Conservation (phyloP, 2,113 vertebrate species). For the Dryoscopus gambensis region DNA sequence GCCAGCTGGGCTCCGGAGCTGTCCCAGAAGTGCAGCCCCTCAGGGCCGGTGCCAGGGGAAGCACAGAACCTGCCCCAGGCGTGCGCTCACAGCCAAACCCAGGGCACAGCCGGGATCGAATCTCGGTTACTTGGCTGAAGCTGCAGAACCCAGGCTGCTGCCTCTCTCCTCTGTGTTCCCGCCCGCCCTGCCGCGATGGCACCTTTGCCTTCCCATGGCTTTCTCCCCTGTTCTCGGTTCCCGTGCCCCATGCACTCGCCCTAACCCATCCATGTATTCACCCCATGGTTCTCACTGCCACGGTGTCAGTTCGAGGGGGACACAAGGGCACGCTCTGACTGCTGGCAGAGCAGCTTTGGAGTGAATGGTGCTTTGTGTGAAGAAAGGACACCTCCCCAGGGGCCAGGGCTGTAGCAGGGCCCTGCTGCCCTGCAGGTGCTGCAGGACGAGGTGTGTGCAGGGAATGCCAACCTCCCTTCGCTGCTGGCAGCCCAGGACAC, state of each 20-base stretch:
- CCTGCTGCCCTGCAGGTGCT: background rate
- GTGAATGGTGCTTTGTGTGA: background rate
- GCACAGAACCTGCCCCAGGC: background rate
- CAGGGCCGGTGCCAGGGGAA: background rate
- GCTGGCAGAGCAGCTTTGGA: background rate
- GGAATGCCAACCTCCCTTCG: background rate
- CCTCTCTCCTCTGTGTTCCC: background rate
- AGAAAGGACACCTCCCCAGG: background rate
- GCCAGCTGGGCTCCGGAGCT: background rate
- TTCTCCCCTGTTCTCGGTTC: background rate
- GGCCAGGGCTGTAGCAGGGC: background rate
- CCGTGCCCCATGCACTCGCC: background rate
- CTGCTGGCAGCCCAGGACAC: background rate
- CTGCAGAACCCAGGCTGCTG: background rate
- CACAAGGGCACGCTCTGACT: background rate
- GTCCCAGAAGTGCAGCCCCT: background rate
- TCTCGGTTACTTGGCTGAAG: fast-evolving
- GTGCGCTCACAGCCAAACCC: background rate
- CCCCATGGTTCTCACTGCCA: background rate
- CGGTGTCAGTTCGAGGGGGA: background rate
- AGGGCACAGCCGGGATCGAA: background rate
- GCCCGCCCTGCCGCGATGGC: background rate
- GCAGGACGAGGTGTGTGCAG: background rate
- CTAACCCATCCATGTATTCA: background rate
- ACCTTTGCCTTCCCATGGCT: background rate